These are phyloP conservation scores for silkworm (Bombyx mori) DNA, from an alignment of 1,140 invertebrate species.

Conservation along the genomic window ASM3026992v2 NC_085129.1:10627501-10628000, in stretches of 20 bases:
- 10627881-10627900: no score
- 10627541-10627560: no score
- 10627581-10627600: neutral
- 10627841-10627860: conserved; percentile 11
- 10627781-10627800: conserved; percentile 35
- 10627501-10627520: no score
- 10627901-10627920: no score
- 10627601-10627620: neutral
- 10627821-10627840: conserved; percentile 16
- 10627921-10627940: no score
- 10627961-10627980: no score
- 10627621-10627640: conserved; percentile 3
- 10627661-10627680: conserved; percentile 22
- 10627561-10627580: no score
- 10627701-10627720: conserved; percentile 34
- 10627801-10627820: conserved; percentile 35
- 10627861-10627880: neutral
- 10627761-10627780: conserved; percentile 51
- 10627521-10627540: no score
- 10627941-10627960: no score
- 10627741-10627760: conserved; percentile 42
- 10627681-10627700: conserved; percentile 19
- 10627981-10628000: no score
- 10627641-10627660: conserved; percentile 8
- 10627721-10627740: conserved; percentile 53